Evolutionary conservation across 2,113 vertebrate species (phyloP).

Genomic region (Pteruthius melanotis): DNA sequence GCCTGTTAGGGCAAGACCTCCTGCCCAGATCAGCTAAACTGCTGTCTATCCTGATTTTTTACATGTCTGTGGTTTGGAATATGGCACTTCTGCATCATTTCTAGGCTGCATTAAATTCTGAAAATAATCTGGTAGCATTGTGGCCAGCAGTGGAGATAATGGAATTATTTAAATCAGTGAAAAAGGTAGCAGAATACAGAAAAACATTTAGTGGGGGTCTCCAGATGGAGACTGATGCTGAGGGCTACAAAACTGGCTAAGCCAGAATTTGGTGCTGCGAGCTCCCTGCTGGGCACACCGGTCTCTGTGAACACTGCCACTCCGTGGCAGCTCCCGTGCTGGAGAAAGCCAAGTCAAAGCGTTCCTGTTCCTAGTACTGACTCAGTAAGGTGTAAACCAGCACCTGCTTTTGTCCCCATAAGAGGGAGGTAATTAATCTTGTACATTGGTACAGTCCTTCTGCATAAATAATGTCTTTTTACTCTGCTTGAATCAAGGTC

Average conservation of each 20-base stretch:
- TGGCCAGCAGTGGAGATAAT: not conserved
- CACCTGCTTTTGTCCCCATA: not conserved
- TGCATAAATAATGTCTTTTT: not conserved
- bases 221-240: not conserved
- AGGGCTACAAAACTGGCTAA: not conserved
- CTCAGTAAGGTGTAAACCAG: not conserved
- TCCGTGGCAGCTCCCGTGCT: not conserved
- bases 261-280: not conserved
- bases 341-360: not conserved
- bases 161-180: not conserved
- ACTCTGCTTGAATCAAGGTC: not conserved
- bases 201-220: not conserved
- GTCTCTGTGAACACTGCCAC: not conserved
- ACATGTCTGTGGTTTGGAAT: not conserved
- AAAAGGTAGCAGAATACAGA: not conserved
- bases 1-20: constrained; percentile 38
- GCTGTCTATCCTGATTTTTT: not conserved
- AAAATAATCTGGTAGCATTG: not conserved
- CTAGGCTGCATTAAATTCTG: not conserved
- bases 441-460: not conserved
- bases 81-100: not conserved
- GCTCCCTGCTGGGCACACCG: not conserved
- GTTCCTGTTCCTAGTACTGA: not conserved
- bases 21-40: constrained; percentile 20
- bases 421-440: not conserved